A percentile compares a stretch with the other conserved stretches of the same genome.
Conservation (phyloP, 2,888 invertebrate genomes). For the Caenorhabditis becei region DNA sequence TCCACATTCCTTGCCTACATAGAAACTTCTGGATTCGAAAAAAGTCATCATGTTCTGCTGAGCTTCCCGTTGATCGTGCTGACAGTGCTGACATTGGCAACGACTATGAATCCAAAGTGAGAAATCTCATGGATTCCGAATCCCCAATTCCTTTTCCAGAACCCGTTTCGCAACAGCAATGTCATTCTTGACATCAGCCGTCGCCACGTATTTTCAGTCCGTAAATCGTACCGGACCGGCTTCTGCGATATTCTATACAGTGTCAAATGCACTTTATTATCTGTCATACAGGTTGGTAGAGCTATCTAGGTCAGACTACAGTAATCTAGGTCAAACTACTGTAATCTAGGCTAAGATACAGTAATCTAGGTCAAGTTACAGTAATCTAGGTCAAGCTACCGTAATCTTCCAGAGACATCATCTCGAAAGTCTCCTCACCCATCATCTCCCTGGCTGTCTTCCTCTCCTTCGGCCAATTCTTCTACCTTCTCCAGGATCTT, state of each 20-base stretch:
- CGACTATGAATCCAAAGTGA: slow-evolving; percentile 62
- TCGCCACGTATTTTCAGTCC: slow-evolving; percentile 54
- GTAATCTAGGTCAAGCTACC: neutral
- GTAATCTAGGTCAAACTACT: slow-evolving; percentile 3
- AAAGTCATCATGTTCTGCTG: slow-evolving; percentile 50
- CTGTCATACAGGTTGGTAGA: slow-evolving; percentile 44
- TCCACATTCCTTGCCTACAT: slow-evolving; percentile 52
- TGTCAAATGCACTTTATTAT: slow-evolving; percentile 53
- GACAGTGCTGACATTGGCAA: slow-evolving; percentile 53
- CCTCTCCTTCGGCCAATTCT: slow-evolving; percentile 49
- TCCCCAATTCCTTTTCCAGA: slow-evolving; percentile 12
- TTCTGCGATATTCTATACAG: slow-evolving; percentile 36
- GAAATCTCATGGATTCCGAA: neutral
- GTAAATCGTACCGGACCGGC: slow-evolving; percentile 40
- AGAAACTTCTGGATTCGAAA: slow-evolving; percentile 55
- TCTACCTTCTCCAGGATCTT: slow-evolving; percentile 55
- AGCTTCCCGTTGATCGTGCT: slow-evolving; percentile 61
- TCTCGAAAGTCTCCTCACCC: slow-evolving; percentile 25
- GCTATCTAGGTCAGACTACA: neutral
- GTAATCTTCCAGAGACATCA: slow-evolving; percentile 45
- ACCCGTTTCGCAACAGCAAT: slow-evolving; percentile 46
- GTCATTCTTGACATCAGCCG: slow-evolving; percentile 51
- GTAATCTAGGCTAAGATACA: slow-evolving; percentile 38
- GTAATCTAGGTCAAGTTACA: neutral
- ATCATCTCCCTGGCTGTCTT: slow-evolving; percentile 28